Conservation (phyloP, 2,888 invertebrate species). For the Leucozona laternaria region DNA sequence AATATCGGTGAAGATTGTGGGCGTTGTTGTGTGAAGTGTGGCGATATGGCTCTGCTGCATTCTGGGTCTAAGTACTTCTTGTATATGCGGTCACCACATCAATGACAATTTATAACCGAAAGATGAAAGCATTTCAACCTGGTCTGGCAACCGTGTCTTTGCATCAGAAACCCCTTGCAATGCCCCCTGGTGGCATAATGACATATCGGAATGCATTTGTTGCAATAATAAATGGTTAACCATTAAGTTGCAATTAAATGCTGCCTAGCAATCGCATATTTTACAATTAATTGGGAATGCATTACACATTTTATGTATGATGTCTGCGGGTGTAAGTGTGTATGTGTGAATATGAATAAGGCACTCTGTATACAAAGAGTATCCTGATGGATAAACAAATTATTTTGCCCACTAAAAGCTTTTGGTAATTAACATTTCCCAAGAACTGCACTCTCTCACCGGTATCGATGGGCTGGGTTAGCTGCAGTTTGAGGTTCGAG, state of each 20-base stretch:
- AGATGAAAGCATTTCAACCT: conserved; percentile 64
- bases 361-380: conserved; percentile 5
- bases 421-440: conserved; percentile 71
- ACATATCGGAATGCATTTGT: conserved; percentile 71
- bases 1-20: conserved; percentile 72
- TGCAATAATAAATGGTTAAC: conserved; percentile 75
- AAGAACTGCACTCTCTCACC: conserved; percentile 10
- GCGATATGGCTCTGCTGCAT: background rate
- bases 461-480: background rate
- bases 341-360: background rate
- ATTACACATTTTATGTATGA: conserved; percentile 51
- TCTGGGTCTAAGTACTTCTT: background rate
- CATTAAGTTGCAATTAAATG: conserved; percentile 75
- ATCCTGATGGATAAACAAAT: conserved; percentile 70
- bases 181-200: conserved; percentile 41
- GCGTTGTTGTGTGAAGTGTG: conserved; percentile 25
- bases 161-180: background rate
- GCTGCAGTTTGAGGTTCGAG: background rate
- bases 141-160: conserved; percentile 39
- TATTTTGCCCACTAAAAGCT: conserved; percentile 72
- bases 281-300: conserved; percentile 73
- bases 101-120: conserved; percentile 61
- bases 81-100: conserved; percentile 40
- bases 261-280: conserved; percentile 70
- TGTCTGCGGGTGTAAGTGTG: background rate